Conservation (phyloP, 2,888 invertebrate species). For the Craniophora ligustri region DNA sequence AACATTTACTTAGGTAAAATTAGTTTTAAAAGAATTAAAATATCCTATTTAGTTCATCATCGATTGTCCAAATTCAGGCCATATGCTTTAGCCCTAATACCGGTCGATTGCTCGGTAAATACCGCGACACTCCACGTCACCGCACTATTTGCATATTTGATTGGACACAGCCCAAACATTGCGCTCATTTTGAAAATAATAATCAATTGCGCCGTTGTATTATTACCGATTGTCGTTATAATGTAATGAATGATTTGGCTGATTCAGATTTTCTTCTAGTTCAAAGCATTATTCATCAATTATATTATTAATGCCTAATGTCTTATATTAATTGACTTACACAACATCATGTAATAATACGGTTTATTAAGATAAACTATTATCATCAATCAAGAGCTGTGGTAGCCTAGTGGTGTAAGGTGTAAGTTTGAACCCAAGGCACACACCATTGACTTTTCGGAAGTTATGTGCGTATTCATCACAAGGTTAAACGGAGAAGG, state of each 20-base stretch:
- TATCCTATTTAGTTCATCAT: not conserved
- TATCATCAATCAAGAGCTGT: no score
- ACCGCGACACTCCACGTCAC: slow-evolving; percentile 33
- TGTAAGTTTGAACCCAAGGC: no score
- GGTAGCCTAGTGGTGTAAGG: no score
- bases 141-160: slow-evolving; percentile 75
- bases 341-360: no score
- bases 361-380: no score
- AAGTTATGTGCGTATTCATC: no score
- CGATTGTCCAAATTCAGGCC: slow-evolving; percentile 2
- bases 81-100: slow-evolving; percentile 25
- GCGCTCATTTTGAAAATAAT: slow-evolving; percentile 62
- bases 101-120: slow-evolving; percentile 38
- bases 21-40: not conserved
- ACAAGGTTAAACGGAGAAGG: no score
- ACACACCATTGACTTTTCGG: no score
- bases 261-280: not conserved
- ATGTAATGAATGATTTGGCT: slow-evolving; percentile 3
- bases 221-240: slow-evolving; percentile 27
- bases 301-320: not conserved
- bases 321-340: not conserved
- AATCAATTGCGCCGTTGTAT: slow-evolving; percentile 33
- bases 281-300: not conserved
- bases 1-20: no score
- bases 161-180: slow-evolving; percentile 68